Evolutionary conservation across 2,888 invertebrate genomes (phyloP), one percentile per base, ranked within the genome.

Genomic region (Phyllotreta cruciferae): DNA sequence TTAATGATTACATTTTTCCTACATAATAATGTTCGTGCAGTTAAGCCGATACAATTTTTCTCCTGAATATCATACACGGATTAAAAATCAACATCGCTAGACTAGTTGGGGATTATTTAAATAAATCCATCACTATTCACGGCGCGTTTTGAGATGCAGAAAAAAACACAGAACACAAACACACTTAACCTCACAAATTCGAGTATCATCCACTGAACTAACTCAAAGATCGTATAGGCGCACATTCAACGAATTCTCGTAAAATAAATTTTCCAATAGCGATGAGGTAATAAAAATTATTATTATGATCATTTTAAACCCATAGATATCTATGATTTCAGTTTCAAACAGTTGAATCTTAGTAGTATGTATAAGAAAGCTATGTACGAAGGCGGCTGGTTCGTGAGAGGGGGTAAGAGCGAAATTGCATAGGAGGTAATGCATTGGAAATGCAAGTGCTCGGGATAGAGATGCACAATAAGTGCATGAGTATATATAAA

Each of bases 311-410:
- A 77, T 76, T 76, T 75, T 76, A 74, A 70, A 62, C 63, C 71
- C 75, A 75, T 74, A 74, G 75, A 73, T 77, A 75, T 76, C 77
- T 77, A 77, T 77, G 77, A 78, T 78, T 78, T 78, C 74, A 72
- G 76, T 77, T 77, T 76, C 77, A 75, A 78, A 79, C 77, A 77
- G 78, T 75, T 76, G 79, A 77, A 79, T 80, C 79, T 79, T 78
- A 77, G 77, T 56, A 69, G 70, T 77, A 72, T 73, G 72, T 73
- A 74, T 73, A 76, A 76, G 76, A 77, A 75, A 77, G 76, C 76
- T 72, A 73, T 73, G 68, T 72, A 72, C 70, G 75, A 73, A 75
- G 75, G 75, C 75, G 75, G 73, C 58, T 58, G 58, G 64, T 60
- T 35, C 13, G 42, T 58, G 56, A 64, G 71, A 64, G 72, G 72